Evolutionary conservation across 2,113 vertebrate genomes (phyloP).

Genomic region (Lophochroa leadbeateri): DNA sequence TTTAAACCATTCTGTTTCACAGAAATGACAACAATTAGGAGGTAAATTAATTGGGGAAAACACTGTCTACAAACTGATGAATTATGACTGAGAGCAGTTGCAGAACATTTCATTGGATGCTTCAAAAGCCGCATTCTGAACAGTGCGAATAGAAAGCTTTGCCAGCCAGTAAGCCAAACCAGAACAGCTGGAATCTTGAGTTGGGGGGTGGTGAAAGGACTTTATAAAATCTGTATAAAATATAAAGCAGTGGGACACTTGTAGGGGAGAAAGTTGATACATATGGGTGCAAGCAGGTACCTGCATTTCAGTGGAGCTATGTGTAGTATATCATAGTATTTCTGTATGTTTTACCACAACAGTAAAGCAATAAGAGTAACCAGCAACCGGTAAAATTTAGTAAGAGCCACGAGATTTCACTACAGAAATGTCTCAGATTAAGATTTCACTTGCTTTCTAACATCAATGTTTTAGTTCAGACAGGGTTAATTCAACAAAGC

Average conservation of each 20-base stretch:
- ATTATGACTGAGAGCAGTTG: not conserved
- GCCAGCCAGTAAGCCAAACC: not conserved
- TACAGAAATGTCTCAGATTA: not conserved
- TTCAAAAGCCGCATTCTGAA: not conserved
- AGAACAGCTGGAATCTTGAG: not conserved
- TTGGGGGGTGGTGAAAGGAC: not conserved
- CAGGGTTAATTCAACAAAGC: not conserved
- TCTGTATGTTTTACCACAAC: not conserved
- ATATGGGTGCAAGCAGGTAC: not conserved
- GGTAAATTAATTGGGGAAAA: not conserved
- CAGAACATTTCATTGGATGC: not conserved
- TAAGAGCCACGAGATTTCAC: fast-evolving
- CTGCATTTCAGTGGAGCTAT: not conserved
- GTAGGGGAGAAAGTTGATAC: not conserved
- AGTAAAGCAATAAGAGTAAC: not conserved
- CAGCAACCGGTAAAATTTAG: not conserved
- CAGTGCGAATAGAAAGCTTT: not conserved
- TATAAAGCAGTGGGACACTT: not conserved
- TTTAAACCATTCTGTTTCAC: constrained; percentile 14
- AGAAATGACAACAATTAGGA: constrained; percentile 13
- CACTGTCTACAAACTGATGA: not conserved
- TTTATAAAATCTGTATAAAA: not conserved
- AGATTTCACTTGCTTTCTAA: not conserved
- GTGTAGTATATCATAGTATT: not conserved
- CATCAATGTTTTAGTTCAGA: not conserved